A percentile compares a stretch with the other conserved stretches of the same genome.
These are phyloP conservation scores for Pogoniulus pusillus DNA, from an alignment of 2,797 vertebrate genomes.

Conservation along the genomic window DNA sequence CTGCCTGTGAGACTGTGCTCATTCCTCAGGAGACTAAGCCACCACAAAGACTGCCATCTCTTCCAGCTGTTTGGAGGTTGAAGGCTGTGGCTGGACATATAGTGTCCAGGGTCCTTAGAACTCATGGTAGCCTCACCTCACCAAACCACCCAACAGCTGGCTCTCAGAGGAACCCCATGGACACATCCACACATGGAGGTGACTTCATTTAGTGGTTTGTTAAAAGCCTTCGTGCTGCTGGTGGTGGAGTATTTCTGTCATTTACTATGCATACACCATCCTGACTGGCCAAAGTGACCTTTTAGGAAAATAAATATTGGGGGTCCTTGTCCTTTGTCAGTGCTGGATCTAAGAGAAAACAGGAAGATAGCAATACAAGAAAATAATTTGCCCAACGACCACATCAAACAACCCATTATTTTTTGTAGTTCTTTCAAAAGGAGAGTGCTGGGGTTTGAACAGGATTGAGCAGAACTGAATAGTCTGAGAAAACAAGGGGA, in stretches of 20 bases:
- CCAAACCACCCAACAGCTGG: background rate
- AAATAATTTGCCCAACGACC: background rate
- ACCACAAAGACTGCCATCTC: background rate
- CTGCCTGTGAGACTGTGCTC: background rate
- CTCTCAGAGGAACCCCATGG: background rate
- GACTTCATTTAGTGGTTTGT: background rate
- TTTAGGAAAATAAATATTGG: background rate
- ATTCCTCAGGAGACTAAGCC: rapidly evolving
- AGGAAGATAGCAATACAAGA: background rate
- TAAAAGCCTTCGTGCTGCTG: background rate
- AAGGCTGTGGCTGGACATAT: background rate
- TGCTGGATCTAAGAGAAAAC: background rate
- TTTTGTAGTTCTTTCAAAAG: background rate
- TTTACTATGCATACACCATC: background rate
- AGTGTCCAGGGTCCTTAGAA: background rate
- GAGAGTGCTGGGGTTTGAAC: no score
- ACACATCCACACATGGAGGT: background rate
- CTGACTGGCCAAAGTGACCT: background rate
- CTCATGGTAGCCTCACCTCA: background rate
- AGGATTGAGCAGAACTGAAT: no score
- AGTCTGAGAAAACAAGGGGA: no score
- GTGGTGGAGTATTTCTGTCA: background rate
- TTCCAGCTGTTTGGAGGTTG: background rate
- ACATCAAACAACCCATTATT: background rate
- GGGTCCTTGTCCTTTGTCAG: background rate